Evolutionary conservation across 2,113 vertebrate species (phyloP).

Genomic region (Embiotoca jacksoni): DNA sequence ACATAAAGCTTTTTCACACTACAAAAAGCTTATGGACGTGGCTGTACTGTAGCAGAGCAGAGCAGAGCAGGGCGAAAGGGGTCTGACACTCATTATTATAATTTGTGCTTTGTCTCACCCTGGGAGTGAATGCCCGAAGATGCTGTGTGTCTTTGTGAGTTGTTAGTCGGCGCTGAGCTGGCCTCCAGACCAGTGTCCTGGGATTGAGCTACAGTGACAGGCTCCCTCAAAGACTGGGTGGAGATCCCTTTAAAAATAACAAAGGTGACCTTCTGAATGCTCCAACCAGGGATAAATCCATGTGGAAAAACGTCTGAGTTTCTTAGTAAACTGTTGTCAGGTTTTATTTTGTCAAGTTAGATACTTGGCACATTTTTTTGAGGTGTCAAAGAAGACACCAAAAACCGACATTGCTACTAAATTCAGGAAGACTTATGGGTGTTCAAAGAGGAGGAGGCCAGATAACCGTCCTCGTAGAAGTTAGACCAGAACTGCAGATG

Average conservation of each 20-base stretch:
- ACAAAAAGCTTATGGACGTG: too few relatives aligned
- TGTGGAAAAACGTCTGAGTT: not conserved
- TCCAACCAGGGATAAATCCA: not conserved
- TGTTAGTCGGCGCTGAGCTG: constrained; percentile 53
- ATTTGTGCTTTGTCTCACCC: constrained; percentile 54
- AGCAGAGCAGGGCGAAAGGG: not conserved
- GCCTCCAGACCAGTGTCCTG: constrained; percentile 42
- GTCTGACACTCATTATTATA: not conserved
- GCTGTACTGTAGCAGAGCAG: not conserved
- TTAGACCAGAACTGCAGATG: too few relatives aligned
- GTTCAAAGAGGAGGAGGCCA: not conserved
- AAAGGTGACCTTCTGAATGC: not conserved
- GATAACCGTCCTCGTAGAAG: not conserved
- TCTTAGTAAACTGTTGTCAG: not conserved
- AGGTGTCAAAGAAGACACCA: not conserved
- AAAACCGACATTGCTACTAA: not conserved
- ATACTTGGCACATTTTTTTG: not conserved
- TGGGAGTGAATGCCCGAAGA: constrained; percentile 62
- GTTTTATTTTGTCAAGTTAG: not conserved
- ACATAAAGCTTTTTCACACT: too few relatives aligned
- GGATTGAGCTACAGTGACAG: constrained; percentile 44
- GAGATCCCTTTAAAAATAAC: constrained; percentile 66
- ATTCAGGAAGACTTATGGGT: not conserved
- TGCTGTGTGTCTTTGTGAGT: constrained; percentile 49
- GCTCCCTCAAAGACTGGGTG: constrained; percentile 75